Conservation (phyloP, 2,888 invertebrate species). For the Lasius platythorax region DNA sequence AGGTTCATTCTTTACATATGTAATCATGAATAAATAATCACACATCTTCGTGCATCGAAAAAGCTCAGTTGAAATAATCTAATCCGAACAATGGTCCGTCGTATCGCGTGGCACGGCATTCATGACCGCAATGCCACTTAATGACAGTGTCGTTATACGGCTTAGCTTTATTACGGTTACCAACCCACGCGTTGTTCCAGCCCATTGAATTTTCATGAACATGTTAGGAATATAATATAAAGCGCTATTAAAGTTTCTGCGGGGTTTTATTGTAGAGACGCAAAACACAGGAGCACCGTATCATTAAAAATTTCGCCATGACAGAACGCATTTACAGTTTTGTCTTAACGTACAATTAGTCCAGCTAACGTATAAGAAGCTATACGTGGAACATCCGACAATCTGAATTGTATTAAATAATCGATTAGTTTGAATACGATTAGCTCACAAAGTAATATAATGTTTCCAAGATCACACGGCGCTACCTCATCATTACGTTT, state of each 20-base stretch:
- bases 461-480: conserved; percentile 35
- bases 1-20: conserved; percentile 15
- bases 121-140: conserved; percentile 48
- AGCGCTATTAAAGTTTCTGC: conserved; percentile 29
- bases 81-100: conserved; percentile 18
- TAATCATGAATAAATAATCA: conserved; percentile 22
- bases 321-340: neutral
- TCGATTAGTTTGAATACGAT: conserved; percentile 32
- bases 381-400: neutral
- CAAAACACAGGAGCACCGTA: neutral
- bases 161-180: conserved; percentile 39
- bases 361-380: neutral
- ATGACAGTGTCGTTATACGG: conserved; percentile 41
- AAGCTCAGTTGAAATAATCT: conserved; percentile 12
- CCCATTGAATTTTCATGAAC: conserved; percentile 56
- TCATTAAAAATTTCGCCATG: conserved; percentile 25
- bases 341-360: neutral
- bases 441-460: conserved; percentile 40
- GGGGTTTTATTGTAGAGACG: conserved; percentile 10
- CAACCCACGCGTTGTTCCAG: conserved; percentile 34
- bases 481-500: conserved; percentile 65
- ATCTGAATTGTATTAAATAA: conserved; percentile 29
- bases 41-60: conserved; percentile 26
- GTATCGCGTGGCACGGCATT: conserved; percentile 14
- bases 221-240: conserved; percentile 33